These are phyloP conservation scores for Pteronura brasiliensis DNA, from an alignment of 2,113 vertebrate genomes.

Conservation along the genomic window DNA sequence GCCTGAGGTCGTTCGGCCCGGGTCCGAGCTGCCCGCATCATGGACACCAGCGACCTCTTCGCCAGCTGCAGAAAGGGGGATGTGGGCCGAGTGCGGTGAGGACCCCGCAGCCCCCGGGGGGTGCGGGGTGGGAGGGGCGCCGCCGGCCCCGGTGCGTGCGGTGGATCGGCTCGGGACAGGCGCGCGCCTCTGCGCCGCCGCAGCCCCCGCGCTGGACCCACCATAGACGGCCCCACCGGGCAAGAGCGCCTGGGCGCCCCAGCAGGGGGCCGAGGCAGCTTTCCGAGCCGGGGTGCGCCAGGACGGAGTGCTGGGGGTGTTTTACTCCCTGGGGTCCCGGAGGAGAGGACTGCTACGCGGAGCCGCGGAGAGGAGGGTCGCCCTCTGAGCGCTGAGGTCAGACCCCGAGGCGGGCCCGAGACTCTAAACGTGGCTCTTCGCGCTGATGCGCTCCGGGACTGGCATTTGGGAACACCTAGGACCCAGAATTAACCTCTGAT, in stretches of 20 bases:
- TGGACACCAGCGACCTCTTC: slow-evolving; percentile 96
- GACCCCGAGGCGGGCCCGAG: background rate
- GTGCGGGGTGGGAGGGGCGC: background rate
- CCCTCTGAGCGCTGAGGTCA: background rate
- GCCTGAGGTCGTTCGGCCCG: background rate
- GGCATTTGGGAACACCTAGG: background rate
- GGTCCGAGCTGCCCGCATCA: slow-evolving; percentile 81
- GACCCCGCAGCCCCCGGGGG: background rate
- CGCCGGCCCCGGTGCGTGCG: background rate
- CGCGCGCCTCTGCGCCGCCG: background rate
- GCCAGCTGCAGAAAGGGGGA: slow-evolving; percentile 96
- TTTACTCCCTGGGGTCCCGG: background rate
- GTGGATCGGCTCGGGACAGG: background rate
- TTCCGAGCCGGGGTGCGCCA: fast-evolving
- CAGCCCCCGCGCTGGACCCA: background rate
- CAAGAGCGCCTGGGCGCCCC: background rate
- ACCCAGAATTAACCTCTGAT: background rate
- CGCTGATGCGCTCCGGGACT: background rate
- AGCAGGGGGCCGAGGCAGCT: too few species aligned
- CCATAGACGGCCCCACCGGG: background rate
- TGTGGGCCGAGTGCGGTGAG: slow-evolving; percentile 95
- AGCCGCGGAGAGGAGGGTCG: background rate
- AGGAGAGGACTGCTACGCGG: background rate
- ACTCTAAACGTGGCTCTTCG: background rate
- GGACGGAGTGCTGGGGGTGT: background rate